Evolutionary conservation across 2,797 vertebrate species (phyloP).

Genomic region (Ataeniobius toweri): DNA sequence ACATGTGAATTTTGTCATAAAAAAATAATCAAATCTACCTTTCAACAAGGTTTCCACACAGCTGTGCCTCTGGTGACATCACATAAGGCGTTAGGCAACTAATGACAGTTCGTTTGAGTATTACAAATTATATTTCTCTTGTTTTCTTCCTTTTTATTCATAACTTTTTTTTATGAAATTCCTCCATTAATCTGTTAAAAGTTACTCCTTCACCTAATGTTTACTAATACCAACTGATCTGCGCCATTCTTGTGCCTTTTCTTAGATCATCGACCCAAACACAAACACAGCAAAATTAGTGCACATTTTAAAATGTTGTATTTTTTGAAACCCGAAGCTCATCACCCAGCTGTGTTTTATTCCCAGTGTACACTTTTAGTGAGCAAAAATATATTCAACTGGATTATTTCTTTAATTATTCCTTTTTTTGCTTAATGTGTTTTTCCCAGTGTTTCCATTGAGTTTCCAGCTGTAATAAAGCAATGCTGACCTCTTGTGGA

Average conservation of each 20-base stretch:
- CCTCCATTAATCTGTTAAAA: background rate
- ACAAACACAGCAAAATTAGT: background rate
- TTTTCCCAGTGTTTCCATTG: background rate
- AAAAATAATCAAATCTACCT: no score
- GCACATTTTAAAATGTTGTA: background rate
- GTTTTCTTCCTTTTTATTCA: no score
- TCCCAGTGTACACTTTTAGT: background rate
- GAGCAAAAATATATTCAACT: background rate
- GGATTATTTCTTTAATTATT: background rate
- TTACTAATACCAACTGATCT: background rate
- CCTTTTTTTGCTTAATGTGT: background rate
- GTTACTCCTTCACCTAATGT: background rate
- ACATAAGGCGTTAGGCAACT: no score
- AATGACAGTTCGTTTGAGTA: no score
- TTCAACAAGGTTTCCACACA: no score
- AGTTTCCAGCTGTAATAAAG: background rate
- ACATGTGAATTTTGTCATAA: no score
- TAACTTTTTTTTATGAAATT: no score
- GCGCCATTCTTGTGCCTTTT: background rate
- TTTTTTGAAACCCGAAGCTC: background rate
- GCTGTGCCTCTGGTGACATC: no score
- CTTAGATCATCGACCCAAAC: background rate
- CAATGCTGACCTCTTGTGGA: slow-evolving; percentile 56
- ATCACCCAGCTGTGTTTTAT: background rate
- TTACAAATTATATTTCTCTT: no score